Evolutionary conservation across 2,888 invertebrate genomes (phyloP), one percentile per base, ranked within the genome.

Genomic region (Andrena praecox): DNA sequence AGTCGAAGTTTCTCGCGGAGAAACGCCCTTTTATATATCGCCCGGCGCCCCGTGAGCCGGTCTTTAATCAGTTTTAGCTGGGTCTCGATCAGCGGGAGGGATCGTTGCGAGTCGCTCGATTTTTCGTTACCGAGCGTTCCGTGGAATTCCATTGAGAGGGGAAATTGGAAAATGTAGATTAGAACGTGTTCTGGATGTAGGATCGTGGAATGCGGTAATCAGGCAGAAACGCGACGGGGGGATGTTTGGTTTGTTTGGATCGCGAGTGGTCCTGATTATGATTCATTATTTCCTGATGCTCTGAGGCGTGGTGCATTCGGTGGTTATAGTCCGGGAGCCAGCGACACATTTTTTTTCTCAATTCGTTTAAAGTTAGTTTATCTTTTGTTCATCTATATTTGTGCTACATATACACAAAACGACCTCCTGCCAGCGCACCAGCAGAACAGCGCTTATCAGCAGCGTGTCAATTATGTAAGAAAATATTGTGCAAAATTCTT

Each of bases 81-180:
- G 66, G 74, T 72, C 62, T 54, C 75, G 66, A 80, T 83, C 73
- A 68, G 64, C 48, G 74, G 60, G 59, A n/a, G 77, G 74, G 78
- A 87, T 80, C 84, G 82, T 84, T 75, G 80, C 83, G 81, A 80
- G 74, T 76, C 84, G 74, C 68, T 60, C 85, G 83, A 85, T 87
- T 87, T 87, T 87, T 86, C 87, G 82, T 83, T 81, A 76, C 72
- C 70, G 24, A 59, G 35, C 74, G 56, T 54, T 60, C 8, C 52
- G 10, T 33, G 68, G 81, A 50, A 67, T 73, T 74, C 31, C 29
- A 16, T 24, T 20, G 50, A 10, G 50, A 59, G 66, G 77, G 74
- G 85, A 85, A 85, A 87, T 87, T 87, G 87, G 85, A 86, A 86
- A 87, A 87, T 87, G 85, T 83, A 87, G 87, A 87, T 86, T 81